Percentiles rank a stretch among this genome's conserved stretches.
phyloP scores from a whole-genome alignment of 2,797 vertebrate species.

The Thripadectes ignobilis region DNA sequence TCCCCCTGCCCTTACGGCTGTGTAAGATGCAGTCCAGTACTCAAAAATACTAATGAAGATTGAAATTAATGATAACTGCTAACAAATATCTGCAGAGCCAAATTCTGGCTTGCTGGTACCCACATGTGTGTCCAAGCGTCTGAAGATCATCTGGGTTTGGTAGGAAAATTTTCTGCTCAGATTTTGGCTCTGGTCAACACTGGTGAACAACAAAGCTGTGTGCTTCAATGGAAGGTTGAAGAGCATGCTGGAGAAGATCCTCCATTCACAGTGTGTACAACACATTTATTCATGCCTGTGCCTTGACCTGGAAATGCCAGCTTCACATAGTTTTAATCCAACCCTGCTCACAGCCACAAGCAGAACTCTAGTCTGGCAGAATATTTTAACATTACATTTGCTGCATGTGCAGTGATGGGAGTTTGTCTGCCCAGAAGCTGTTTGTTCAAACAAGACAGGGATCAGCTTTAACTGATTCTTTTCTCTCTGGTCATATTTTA shows the following conservation, averaged over 20 bases:
- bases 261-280: neutral
- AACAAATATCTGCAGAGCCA: neutral
- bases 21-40: neutral
- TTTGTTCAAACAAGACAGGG: neutral
- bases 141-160: neutral
- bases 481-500: neutral
- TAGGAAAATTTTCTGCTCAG: neutral
- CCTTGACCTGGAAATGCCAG: neutral
- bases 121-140: accelerated
- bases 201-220: neutral
- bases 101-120: neutral
- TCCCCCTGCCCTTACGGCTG: neutral
- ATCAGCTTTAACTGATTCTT: neutral
- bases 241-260: neutral
- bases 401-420: neutral
- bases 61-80: neutral
- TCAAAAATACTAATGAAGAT: neutral
- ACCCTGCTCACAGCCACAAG: neutral
- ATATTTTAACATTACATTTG: neutral
- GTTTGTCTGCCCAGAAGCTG: neutral
- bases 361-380: neutral
- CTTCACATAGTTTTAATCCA: neutral
- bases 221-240: neutral
- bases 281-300: neutral
- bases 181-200: neutral